Conservation (phyloP, 2,797 vertebrate genomes). For the Smutsia temminckii region DNA sequence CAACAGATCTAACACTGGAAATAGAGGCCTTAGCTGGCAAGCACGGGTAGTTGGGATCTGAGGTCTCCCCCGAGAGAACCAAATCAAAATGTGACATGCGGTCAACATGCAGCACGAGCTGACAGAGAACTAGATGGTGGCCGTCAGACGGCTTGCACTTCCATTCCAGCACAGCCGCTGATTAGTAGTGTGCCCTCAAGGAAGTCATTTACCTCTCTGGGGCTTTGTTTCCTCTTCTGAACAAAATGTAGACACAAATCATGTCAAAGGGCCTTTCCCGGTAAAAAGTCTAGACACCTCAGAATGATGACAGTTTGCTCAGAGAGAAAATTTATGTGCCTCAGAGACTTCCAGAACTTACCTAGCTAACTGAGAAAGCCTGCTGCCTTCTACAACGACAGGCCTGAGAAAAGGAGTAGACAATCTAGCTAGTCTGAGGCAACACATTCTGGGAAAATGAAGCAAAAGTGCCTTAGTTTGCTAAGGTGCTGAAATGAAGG, state of each 20-base stretch:
- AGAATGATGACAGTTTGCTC: background rate
- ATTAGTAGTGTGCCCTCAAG: background rate
- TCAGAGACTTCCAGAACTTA: conserved; percentile 32
- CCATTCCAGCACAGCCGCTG: background rate
- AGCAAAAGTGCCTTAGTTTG: background rate
- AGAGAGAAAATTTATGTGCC: background rate
- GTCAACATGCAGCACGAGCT: background rate
- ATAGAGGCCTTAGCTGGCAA: background rate
- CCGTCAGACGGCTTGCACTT: background rate
- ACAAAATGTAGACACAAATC: conserved; percentile 23
- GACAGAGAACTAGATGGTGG: background rate
- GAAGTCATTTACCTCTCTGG: background rate
- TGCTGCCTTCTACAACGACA: background rate
- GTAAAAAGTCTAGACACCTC: background rate
- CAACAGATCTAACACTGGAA: background rate
- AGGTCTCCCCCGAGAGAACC: background rate
- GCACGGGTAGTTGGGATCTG: background rate
- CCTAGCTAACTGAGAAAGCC: background rate
- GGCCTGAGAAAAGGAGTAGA: background rate
- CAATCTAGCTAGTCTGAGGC: background rate
- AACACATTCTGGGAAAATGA: background rate
- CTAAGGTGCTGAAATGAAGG: background rate
- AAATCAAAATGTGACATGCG: background rate
- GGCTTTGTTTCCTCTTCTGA: conserved; percentile 48
- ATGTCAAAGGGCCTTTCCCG: background rate